Evolutionary conservation across 2,797 vertebrate genomes (phyloP), one percentile per base, ranked within the genome.

Genomic region (Lagodon rhomboides): DNA sequence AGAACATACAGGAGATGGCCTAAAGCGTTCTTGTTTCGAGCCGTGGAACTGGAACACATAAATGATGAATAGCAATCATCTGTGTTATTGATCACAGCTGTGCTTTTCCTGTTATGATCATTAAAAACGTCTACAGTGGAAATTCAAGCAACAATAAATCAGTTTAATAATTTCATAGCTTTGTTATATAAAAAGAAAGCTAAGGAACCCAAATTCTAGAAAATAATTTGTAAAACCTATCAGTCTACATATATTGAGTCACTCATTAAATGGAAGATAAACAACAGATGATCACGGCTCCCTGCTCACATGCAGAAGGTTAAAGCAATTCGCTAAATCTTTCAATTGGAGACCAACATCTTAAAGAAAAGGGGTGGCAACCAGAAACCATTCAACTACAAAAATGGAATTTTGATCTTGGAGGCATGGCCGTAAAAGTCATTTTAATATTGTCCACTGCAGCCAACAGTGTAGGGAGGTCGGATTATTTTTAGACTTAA

Each of bases 111-210:
- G 41, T 38, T 30, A 6, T 18, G 17, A 23, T 34, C 18, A 13
- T 16, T 6, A 5, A 20, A 59, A 38, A 50, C 8, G 47, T 44
- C 4, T 34, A 10, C 20, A 7, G 30, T 30, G 18, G 23, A 67
- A 27, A 59, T 41, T 50, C n/a, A 60, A 23, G 11, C 15, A 44
- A 61, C 30, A 43, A 51, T 50, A 16, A 66, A 38, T 25, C 4
- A 0, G 18, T 17, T 18, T 6, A 47, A 53, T 38, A 1, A 34
- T 55, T 54, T 54, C 13, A 59, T 7, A 49, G 0, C 1, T 74
- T 78, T 64, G 74, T 44, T 68, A 11, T 64, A 53, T 43, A 30
- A 38, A 11, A 81, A 62, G 4, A 46, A 49, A 59, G 3, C 11
- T 2, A 44, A 62, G 50, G 23, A 27, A 73, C 68, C 25, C 16